Percentiles rank a stretch among this genome's conserved stretches.
These are phyloP conservation scores for Danio jaintianensis DNA, from an alignment of 2,797 vertebrate genomes.

Conservation along the genomic window DNA sequence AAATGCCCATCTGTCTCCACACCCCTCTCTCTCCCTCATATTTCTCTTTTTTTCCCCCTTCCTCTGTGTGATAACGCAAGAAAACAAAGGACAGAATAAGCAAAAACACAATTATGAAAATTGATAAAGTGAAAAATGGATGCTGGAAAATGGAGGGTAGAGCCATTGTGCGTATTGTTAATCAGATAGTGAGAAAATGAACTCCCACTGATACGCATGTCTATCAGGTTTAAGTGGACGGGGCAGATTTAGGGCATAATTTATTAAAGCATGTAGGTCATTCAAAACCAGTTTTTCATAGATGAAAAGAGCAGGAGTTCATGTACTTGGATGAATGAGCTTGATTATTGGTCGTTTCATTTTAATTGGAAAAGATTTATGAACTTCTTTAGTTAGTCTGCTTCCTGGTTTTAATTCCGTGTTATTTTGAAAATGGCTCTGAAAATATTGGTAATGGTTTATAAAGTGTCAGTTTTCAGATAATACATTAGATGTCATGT, in stretches of 20 bases:
- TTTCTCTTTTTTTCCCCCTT: constrained; percentile 59
- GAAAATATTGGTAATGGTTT: not conserved
- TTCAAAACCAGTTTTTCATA: constrained; percentile 61
- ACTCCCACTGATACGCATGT: constrained; percentile 1
- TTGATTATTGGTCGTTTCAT: constrained; percentile 14
- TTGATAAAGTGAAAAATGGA: not conserved
- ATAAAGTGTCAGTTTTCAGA: too few species aligned
- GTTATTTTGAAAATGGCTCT: not conserved
- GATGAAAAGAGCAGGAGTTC: constrained; percentile 43
- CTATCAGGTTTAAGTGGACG: constrained; percentile 39
- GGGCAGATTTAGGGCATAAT: constrained; percentile 34
- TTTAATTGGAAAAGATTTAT: constrained; percentile 22
- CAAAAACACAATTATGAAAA: not conserved
- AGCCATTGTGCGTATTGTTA: not conserved
- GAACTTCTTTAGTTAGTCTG: constrained; percentile 1
- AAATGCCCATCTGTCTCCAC: constrained; percentile 96
- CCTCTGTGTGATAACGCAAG: constrained; percentile 64
- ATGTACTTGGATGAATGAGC: constrained; percentile 31
- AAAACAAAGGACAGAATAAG: not conserved
- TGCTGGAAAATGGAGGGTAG: constrained; percentile 29
- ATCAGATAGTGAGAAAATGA: constrained; percentile 32
- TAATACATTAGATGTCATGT: too few species aligned
- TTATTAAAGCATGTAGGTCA: constrained; percentile 38
- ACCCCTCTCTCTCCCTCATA: constrained; percentile 72
- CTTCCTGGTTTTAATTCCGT: not conserved